Base-by-base conservation (phyloP, 2,888 invertebrate genomes). In the Caenorhabditis sp. region DNA sequence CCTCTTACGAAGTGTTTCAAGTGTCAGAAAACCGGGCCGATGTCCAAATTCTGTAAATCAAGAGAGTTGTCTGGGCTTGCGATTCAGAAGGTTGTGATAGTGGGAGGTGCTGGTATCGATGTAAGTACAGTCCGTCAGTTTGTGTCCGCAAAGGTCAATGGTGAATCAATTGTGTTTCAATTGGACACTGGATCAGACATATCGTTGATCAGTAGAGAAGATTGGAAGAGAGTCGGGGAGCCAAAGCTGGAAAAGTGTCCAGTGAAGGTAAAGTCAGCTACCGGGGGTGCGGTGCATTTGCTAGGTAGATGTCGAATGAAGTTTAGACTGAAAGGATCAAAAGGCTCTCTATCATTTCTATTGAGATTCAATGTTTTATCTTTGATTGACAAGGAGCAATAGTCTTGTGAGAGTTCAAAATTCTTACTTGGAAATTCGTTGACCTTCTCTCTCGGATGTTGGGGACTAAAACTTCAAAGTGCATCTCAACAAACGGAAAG, bases 261-360 rank as follows among this genome's bases (percentile, higher is more conserved):
- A 59, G 12, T 38, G 4, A 59, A 59, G 59, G 59, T 59, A 12
- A 59, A 35, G 16, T 59, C 59, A 22, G 59, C 59, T 22, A 59
- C 38, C 38, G 59, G 59, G 6, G 38, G 38, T 38, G 59, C 35
- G 12, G 10, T 59, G 38, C 16, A 59, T 10, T 22, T 59, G 35
- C 38, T 59, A 19, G 59, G 59, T 35, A 59, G 38, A 22, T 35
- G 19, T 6, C 35, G 16, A 38, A 38, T 59, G 7, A 22, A 59
- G 0, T 59, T 59, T 38, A 12, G 10, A 22, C 14, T 59, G 22
- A 59, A 59, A 22, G 59, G 59, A 12, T 59, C 59, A 38, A 22
- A 19, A 12, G 38, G 38, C 19, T 19, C 59, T n/a, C n/a, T n/a
- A n/a, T n/a, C n/a, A n/a, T n/a, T n/a, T n/a, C n/a, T n/a, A n/a